phyloP scores from a whole-genome alignment of 2,888 invertebrate species.

The Drosophila differens region DNA sequence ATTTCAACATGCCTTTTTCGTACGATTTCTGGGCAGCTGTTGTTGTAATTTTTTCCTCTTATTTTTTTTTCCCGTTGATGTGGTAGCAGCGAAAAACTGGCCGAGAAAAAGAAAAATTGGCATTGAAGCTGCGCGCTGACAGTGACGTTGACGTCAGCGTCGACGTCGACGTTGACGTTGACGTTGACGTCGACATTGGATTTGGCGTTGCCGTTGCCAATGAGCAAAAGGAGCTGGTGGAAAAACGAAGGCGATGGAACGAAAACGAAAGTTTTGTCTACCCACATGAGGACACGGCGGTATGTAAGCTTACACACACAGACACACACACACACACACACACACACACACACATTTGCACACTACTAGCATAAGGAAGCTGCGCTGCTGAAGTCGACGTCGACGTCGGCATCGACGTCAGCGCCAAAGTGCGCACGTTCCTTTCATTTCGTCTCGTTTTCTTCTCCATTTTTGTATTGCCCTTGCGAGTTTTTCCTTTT shows the following conservation, averaged over 20 bases:
- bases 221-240: conserved; percentile 34
- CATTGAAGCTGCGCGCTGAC: conserved; percentile 26
- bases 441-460: conserved; percentile 51
- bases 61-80: conserved; percentile 18
- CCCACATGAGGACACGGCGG: conserved; percentile 50
- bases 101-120: conserved; percentile 62
- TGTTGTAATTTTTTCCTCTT: conserved; percentile 21
- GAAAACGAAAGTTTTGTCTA: conserved; percentile 77
- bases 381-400: conserved; percentile 22
- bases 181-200: conserved; percentile 15
- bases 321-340: conserved; percentile 16
- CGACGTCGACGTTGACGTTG: conserved; percentile 7
- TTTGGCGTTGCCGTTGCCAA: conserved; percentile 9
- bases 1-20: conserved; percentile 65
- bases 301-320: conserved; percentile 34
- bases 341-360: conserved; percentile 24
- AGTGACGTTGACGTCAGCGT: conserved; percentile 20
- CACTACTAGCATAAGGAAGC: conserved; percentile 22
- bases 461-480: conserved; percentile 59
- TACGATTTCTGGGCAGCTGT: conserved; percentile 42
- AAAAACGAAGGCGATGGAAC: conserved; percentile 62
- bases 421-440: conserved; percentile 56
- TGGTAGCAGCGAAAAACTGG: conserved; percentile 34
- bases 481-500: conserved; percentile 40
- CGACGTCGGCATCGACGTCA: conserved; percentile 8